Evolutionary conservation across 2,113 vertebrate species (phyloP), one percentile per base, ranked within the genome.

Genomic region (Miniopterus natalensis): DNA sequence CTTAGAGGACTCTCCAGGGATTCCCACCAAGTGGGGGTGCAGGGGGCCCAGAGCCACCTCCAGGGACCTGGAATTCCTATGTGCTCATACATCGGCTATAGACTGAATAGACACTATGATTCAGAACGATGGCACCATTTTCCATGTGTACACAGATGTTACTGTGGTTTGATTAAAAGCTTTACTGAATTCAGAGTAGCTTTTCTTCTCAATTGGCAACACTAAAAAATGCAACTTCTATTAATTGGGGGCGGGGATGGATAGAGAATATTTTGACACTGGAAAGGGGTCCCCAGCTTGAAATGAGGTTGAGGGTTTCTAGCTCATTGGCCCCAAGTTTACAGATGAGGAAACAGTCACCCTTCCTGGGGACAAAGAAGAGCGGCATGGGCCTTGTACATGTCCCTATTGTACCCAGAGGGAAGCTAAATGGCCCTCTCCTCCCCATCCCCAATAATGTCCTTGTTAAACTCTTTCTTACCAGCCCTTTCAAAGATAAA

Each of bases 401-500:
- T 3, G 1, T 47, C 55, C 63, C 31, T 6, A 25, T 25, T 66
- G 70, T 75, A 15, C 75, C 23, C 63, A 75, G 75, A 45, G 47
- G 57, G n/a, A 78, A 84, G 93, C 45, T 74, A 40, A 78, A 61
- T 1, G 55, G 40, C 8, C 1, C 77, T 25, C 53, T 80, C 47
- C 63, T 51, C 83, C 42, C 10, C 14, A 12, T 23, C 47, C 84
- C 71, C 84, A 57, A 31, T 57, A 84, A 92, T 90, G 90, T 77
- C 61, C 87, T 83, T 71, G 73, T 94, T 93, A 65, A 95, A 84
- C 29, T 61, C 79, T 57, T 88, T 94, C 91, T 84, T 74, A 79
- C 55, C 87, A 85, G 65, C 63, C 47, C 88, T 61, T 89, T 89
- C 90, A 85, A 85, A 74, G 55, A 86, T 65, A 92, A 96, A 96